Evolutionary conservation across 2,888 invertebrate species (phyloP), one percentile per base, ranked within the genome.

Genomic region (Drosophila kuntzei): DNA sequence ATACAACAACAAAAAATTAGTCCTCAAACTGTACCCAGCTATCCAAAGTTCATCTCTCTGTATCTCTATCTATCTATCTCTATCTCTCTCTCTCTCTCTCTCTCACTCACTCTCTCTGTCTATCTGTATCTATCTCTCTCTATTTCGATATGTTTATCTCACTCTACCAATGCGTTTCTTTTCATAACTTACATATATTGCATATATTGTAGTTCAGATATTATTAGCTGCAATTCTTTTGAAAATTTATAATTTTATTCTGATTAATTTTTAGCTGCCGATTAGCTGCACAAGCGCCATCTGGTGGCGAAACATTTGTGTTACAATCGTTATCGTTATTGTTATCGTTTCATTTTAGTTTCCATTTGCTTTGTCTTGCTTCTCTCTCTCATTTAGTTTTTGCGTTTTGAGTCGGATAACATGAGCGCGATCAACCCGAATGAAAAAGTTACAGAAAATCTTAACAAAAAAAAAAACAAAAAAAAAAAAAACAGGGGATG

Each of bases 151-250:
- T 63, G 51, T 51, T 57, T 67, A 54, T 32, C 60, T 63, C 49
- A 50, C 71, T 70, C 47, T 64, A 54, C 53, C 60, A 68, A 75
- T 50, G 63, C 64, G 79, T 79, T 79, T 79, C 44, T 60, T 79
- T 76, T 75, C 50, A 43, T 79, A 69, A 54, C 47, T 60, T 51
- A 69, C 41, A 47, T 57, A 59, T 69, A 79, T 79, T 79, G 76
- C 75, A 75, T 70, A 79, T 79, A 79, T 63, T 70, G 71, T 76
- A 76, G 80, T 79, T 79, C 49, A 79, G 57, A 76, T 70, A 55
- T 76, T 64, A 70, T 79, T 76, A 76, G 80, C 62, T 73, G 67
- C 25, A 53, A 61, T 60, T 73, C 59, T 39, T 57, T 62, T 14
- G 43, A 63, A 43, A 20, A 43, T 8, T 64, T 71, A 18, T 59